These are phyloP conservation scores for Stegana nigrithorax DNA, from an alignment of 2,888 invertebrate genomes.

Conservation along the genomic window DNA sequence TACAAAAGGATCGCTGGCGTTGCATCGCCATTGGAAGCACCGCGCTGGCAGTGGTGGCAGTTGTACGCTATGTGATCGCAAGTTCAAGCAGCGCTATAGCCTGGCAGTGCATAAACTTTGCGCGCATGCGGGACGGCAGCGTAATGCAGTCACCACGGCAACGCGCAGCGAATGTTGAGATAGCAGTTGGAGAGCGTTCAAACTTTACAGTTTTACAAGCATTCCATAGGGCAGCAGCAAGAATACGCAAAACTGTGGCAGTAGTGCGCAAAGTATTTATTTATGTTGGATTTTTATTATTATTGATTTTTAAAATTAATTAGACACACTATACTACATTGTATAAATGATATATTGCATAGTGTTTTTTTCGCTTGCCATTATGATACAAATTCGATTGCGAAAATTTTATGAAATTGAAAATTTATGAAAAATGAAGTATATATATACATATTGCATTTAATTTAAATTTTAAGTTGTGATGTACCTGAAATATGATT, in stretches of 20 bases:
- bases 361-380: conserved; percentile 50
- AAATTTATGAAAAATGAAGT: conserved; percentile 21
- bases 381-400: conserved; percentile 34
- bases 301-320: no score
- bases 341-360: conserved; percentile 1
- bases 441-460: conserved; percentile 49
- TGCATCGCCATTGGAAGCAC: conserved; percentile 72
- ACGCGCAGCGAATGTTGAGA: background rate
- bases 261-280: no score
- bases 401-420: conserved; percentile 18
- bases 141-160: background rate
- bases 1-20: conserved; percentile 68
- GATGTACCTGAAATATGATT: conserved; percentile 69
- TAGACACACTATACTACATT: conserved; percentile 1
- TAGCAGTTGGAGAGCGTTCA: background rate
- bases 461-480: conserved; percentile 67
- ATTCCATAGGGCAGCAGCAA: background rate
- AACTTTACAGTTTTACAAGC: background rate
- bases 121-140: conserved; percentile 35
- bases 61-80: conserved; percentile 54
- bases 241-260: conserved; percentile 6
- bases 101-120: conserved; percentile 60
- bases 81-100: conserved; percentile 59
- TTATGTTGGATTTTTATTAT: no score
- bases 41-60: conserved; percentile 48